These are phyloP conservation scores for Pyrochroa serraticornis DNA, from an alignment of 2,888 invertebrate genomes.

Conservation along the genomic window DNA sequence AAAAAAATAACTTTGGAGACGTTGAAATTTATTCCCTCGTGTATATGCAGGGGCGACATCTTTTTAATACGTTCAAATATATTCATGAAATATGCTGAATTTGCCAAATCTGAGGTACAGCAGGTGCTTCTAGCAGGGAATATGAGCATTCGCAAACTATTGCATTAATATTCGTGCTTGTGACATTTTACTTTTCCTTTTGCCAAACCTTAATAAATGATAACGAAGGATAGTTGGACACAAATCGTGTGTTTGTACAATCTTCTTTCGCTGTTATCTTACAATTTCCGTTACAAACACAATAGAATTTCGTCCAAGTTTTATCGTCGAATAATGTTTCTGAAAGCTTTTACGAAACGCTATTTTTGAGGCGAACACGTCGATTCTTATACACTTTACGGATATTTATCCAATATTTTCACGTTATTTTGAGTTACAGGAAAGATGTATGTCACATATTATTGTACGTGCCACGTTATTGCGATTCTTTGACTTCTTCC, in stretches of 20 bases:
- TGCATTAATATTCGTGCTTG: slow-evolving; percentile 27
- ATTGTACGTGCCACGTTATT: slow-evolving; percentile 2
- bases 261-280: not conserved
- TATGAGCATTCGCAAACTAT: slow-evolving; percentile 15
- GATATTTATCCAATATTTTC: slow-evolving; percentile 22
- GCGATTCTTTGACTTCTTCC: not conserved
- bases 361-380: slow-evolving; percentile 14
- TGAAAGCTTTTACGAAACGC: slow-evolving; percentile 19
- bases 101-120: slow-evolving; percentile 17
- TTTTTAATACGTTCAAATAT: slow-evolving; percentile 29
- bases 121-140: slow-evolving; percentile 23
- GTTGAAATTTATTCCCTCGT: slow-evolving; percentile 26
- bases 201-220: not conserved
- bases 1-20: slow-evolving; percentile 22
- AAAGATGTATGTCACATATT: slow-evolving; percentile 7
- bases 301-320: slow-evolving; percentile 7
- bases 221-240: not conserved
- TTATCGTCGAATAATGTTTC: slow-evolving; percentile 4
- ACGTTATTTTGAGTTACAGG: slow-evolving; percentile 4
- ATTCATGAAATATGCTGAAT: slow-evolving; percentile 30
- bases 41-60: slow-evolving; percentile 23
- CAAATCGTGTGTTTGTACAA: not conserved
- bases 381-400: slow-evolving; percentile 19
- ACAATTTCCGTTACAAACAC: slow-evolving; percentile 2
- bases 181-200: slow-evolving; percentile 8